A percentile compares a stretch with the other conserved stretches of the same genome.
These are phyloP conservation scores for Pasiphila rectangulata DNA, from an alignment of 2,888 invertebrate genomes.

Conservation along the genomic window DNA sequence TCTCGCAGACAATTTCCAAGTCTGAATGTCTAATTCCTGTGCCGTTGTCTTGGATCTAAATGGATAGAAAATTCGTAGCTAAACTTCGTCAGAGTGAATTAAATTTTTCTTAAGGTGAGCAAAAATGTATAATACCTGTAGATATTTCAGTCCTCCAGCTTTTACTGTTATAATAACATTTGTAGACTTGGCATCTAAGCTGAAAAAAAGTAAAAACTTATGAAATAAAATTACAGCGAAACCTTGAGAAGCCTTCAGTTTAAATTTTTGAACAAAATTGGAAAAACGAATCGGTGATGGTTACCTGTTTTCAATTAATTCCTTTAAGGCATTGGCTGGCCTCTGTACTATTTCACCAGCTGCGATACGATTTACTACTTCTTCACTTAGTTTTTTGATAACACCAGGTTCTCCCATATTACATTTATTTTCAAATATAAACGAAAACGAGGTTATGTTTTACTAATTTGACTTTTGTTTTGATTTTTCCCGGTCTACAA, in stretches of 20 bases:
- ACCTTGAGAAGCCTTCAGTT: too few relatives aligned
- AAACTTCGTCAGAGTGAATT: constrained; percentile 91
- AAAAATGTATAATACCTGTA: constrained; percentile 81
- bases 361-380: constrained; percentile 97
- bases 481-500: too few relatives aligned
- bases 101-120: constrained; percentile 90
- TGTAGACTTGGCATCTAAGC: constrained; percentile 95
- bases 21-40: constrained; percentile 93
- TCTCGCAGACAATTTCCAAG: constrained; percentile 95
- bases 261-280: too few relatives aligned
- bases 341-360: constrained; percentile 99
- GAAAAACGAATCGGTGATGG: too few relatives aligned
- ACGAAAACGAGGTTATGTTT: background rate
- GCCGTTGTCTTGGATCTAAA: constrained; percentile 94
- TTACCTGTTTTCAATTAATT: constrained; percentile 97
- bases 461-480: background rate
- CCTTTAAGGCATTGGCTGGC: constrained; percentile 98
- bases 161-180: constrained; percentile 94
- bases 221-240: background rate
- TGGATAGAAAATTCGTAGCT: background rate
- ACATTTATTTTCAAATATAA: background rate
- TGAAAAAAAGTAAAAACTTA: constrained; percentile 53
- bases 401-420: constrained; percentile 61
- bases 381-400: constrained; percentile 91
- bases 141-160: constrained; percentile 94